Base-by-base conservation (phyloP, 2,113 vertebrate genomes). In the Sinocyclocheilus grahami region DNA sequence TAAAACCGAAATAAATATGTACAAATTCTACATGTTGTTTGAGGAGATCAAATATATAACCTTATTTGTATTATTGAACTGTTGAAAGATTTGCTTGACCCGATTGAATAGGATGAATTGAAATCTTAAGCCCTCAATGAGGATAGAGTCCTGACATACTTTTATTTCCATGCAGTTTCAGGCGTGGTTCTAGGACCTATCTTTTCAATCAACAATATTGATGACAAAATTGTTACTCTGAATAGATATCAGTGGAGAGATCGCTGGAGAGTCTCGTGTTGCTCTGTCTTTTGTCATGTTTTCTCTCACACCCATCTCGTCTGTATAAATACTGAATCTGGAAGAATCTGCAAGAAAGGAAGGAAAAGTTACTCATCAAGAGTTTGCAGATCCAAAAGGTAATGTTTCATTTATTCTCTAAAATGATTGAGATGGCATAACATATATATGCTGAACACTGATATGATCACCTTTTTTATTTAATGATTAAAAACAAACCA, bases 221-320 rank as follows among this genome's bases (percentile, higher is more conserved):
- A 83, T 71, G 79, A 5, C 46, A 63, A 58, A 27, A 58, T 12
- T 27, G 78, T 24, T 67, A 82, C 79, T 13, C 13, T 83, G 13
- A 78, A 85, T 84, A 67, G 30, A 11, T 79, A 84, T 67, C 55
- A 62, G 55, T 67, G 30, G 20, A 30, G 42, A 33, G 79, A 78
- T 88, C 63, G 63, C 69, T 86, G 75, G 24, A 72, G 13, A 39
- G 82, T 89, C 87, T 95, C 88, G 81, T 85, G 87, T 95, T 93
- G 87, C 94, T 42, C 53, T 75, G 85, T 88, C 92, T 87, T 93
- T 60, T 87, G 79, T 84, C 46, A 37, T 6, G 1, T 48, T 88
- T 33, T 62, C 33, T 86, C 77, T 86, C 90, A 92, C 93, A 67
- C 92, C 92, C 89, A 53, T 90, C 30, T 69, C 20, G 27, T 84